These are phyloP conservation scores for Cyprinodon brontotheroides DNA, from an alignment of 2,113 vertebrate genomes.

Conservation along the genomic window DNA sequence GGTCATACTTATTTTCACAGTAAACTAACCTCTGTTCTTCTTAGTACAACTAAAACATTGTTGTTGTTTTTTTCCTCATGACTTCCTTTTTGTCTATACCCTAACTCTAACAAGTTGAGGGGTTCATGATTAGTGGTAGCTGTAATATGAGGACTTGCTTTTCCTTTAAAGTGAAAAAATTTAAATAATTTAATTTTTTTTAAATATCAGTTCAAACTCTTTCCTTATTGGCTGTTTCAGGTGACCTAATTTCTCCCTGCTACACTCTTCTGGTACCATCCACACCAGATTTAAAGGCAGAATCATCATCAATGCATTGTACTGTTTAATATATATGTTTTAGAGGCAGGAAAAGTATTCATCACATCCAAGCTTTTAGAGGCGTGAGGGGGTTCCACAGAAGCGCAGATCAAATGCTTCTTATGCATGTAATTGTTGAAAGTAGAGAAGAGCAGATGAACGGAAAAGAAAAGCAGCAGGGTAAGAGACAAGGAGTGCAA, in stretches of 20 bases:
- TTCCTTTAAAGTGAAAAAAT: neutral
- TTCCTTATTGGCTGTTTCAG: constrained; percentile 7
- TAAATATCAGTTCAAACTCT: neutral
- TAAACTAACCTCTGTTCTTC: neutral
- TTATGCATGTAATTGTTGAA: constrained; percentile 12
- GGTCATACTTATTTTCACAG: neutral
- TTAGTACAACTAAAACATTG: neutral
- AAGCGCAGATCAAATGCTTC: constrained; percentile 25
- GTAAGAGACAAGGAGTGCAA: constrained; percentile 19
- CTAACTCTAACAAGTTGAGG: neutral
- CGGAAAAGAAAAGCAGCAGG: neutral
- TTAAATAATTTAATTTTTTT: neutral
- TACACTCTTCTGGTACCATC: constrained; percentile 14
- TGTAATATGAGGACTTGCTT: too few relatives aligned
- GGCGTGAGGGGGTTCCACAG: neutral
- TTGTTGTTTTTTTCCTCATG: neutral
- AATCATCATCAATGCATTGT: constrained; percentile 17
- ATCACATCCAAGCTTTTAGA: constrained; percentile 5
- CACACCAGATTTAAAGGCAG: neutral
- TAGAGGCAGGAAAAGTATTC: constrained; percentile 3
- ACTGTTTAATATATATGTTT: constrained; percentile 18
- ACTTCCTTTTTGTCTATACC: neutral
- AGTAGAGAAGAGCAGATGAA: neutral
- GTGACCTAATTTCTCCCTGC: neutral
- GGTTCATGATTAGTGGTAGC: neutral